Conservation (phyloP, 2,888 invertebrate genomes). For the Villa cingulata region DNA sequence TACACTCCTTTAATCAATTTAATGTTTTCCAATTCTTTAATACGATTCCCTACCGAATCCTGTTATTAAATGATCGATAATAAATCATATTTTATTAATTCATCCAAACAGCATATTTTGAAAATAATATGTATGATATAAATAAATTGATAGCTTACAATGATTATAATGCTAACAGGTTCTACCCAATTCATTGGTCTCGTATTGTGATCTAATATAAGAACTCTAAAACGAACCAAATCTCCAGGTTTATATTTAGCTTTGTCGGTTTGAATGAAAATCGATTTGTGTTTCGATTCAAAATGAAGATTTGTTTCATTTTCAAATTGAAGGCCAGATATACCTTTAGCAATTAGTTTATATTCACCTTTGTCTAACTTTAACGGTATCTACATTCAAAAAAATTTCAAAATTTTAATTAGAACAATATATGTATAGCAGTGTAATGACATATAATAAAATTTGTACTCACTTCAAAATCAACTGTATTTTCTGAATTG, state of each 20-base stretch:
- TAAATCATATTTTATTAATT: too few species aligned
- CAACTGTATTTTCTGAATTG: slow-evolving; percentile 53
- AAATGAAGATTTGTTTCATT: slow-evolving; percentile 58
- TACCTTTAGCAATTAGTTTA: slow-evolving; percentile 38
- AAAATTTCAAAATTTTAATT: too few species aligned
- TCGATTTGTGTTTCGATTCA: slow-evolving; percentile 70
- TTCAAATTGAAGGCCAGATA: slow-evolving; percentile 56
- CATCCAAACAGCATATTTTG: too few species aligned
- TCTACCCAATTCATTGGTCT: slow-evolving; percentile 41
- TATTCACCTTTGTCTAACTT: slow-evolving; percentile 21
- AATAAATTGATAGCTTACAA: not conserved
- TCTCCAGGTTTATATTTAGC: slow-evolving; percentile 80
- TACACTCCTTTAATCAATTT: slow-evolving; percentile 55
- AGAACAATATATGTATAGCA: too few species aligned
- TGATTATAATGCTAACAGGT: slow-evolving; percentile 25
- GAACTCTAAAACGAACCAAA: slow-evolving; percentile 56
- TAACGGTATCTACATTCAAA: slow-evolving; percentile 15
- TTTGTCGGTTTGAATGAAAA: slow-evolving; percentile 85
- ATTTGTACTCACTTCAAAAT: slow-evolving; percentile 47
- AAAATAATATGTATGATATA: too few species aligned
- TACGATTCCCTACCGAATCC: slow-evolving; percentile 57
- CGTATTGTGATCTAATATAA: slow-evolving; percentile 59
- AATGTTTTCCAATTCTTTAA: slow-evolving; percentile 44
- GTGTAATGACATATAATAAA: too few species aligned
- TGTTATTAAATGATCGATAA: too few species aligned